Evolutionary conservation across 2,797 vertebrate genomes (phyloP).

Genomic region (Huso huso): DNA sequence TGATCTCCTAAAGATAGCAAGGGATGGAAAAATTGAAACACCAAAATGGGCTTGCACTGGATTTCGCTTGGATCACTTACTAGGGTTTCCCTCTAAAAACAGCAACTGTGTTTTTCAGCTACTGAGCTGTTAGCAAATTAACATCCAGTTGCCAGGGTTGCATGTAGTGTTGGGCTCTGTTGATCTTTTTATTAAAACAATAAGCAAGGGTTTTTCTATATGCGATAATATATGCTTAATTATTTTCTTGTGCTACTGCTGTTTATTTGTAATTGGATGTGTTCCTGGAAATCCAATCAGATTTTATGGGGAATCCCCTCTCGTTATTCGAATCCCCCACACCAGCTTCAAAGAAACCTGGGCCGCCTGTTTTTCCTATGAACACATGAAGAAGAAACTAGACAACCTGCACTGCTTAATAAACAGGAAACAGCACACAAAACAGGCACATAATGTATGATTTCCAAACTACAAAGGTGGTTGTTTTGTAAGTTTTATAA

Average conservation of each 20-base stretch:
- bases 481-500: too few species aligned
- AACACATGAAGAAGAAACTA: too few species aligned
- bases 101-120: conserved; percentile 53
- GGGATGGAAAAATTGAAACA: conserved; percentile 72
- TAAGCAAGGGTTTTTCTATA: conserved; percentile 4
- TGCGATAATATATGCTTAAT: conserved; percentile 13
- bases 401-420: too few species aligned
- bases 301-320: conserved; percentile 24
- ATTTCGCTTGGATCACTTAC: conserved; percentile 59
- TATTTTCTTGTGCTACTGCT: background rate
- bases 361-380: too few species aligned
- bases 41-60: conserved; percentile 47
- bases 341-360: too few species aligned
- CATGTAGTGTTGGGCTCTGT: conserved; percentile 20
- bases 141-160: conserved; percentile 37
- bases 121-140: conserved; percentile 47
- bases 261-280: conserved; percentile 12
- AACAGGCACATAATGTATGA: too few species aligned
- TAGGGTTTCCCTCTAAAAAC: conserved; percentile 80
- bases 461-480: too few species aligned
- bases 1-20: conserved; percentile 70
- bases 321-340: conserved; percentile 6
- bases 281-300: conserved; percentile 34
- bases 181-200: conserved; percentile 36
- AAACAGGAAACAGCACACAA: too few species aligned